A percentile compares a stretch with the other conserved stretches of the same genome.
These are phyloP conservation scores for Tachycineta bicolor DNA, from an alignment of 2,113 vertebrate genomes.

Conservation along the genomic window DNA sequence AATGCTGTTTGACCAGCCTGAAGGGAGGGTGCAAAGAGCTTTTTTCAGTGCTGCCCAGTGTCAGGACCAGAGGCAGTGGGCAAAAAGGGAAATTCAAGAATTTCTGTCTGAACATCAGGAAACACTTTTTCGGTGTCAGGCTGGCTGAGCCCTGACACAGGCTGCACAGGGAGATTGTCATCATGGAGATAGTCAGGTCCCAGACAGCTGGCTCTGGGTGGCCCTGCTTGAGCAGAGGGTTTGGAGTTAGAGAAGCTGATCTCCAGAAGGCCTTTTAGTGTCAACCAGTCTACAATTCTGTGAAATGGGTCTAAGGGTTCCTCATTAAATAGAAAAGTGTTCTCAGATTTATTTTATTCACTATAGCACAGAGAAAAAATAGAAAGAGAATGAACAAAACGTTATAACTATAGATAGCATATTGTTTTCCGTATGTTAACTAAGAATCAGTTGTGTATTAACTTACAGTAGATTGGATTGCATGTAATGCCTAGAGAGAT, in stretches of 20 bases:
- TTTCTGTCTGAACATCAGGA: background rate
- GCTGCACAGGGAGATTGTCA: background rate
- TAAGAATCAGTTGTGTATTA: background rate
- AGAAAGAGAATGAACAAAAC: background rate
- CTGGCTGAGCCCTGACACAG: background rate
- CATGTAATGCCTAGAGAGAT: background rate
- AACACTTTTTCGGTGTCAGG: background rate
- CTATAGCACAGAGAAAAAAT: background rate
- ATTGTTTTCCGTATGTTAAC: background rate
- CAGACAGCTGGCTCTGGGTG: background rate
- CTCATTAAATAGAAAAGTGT: background rate
- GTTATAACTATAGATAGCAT: background rate
- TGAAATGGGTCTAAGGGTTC: background rate
- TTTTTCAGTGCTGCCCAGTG: background rate
- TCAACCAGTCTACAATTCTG: background rate
- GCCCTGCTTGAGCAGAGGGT: background rate
- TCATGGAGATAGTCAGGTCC: background rate
- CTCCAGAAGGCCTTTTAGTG: background rate
- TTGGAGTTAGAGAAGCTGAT: background rate
- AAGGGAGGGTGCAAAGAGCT: background rate
- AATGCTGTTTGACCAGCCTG: background rate
- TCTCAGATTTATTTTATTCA: background rate
- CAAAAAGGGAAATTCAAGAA: background rate
- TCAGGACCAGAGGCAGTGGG: too few relatives aligned
- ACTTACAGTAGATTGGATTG: background rate